Conservation (phyloP, 2,113 vertebrate genomes). For the Hucho hucho region DNA sequence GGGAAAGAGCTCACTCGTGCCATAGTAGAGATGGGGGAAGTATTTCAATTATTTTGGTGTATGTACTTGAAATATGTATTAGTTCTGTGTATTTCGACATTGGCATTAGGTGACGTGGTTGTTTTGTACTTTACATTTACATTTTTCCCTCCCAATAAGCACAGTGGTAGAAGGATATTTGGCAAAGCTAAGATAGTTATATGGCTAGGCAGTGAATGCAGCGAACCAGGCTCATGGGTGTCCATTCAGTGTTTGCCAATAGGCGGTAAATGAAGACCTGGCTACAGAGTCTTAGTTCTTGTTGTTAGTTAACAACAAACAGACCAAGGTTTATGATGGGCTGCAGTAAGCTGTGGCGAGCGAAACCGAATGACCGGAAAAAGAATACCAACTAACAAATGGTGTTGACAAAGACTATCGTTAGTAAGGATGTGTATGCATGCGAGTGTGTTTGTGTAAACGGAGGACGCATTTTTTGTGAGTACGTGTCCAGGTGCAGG, state of each 20-base stretch:
- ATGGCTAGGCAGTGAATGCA: slow-evolving; percentile 47
- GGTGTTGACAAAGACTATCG: too few species aligned
- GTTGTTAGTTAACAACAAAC: slow-evolving; percentile 3
- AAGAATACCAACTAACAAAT: too few species aligned
- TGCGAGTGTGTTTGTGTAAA: not conserved
- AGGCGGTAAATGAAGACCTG: slow-evolving; percentile 68
- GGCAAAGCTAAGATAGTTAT: slow-evolving; percentile 52
- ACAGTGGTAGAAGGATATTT: slow-evolving; percentile 35
- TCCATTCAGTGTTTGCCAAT: slow-evolving; percentile 45
- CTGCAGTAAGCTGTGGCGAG: not conserved
- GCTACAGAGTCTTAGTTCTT: slow-evolving; percentile 31
- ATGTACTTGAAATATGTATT: too few species aligned
- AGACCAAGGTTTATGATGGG: not conserved
- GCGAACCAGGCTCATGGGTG: slow-evolving; percentile 51
- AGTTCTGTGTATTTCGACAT: too few species aligned
- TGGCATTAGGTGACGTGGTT: too few species aligned
- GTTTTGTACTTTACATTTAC: too few species aligned
- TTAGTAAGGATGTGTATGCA: too few species aligned
- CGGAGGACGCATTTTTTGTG: not conserved
- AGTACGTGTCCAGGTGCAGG: not conserved
- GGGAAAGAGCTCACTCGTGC: too few species aligned
- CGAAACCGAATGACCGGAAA: not conserved
- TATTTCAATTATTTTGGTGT: too few species aligned
- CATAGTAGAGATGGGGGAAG: too few species aligned
- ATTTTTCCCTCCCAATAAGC: not conserved